A percentile compares a stretch with the other conserved stretches of the same genome.
phyloP scores from a whole-genome alignment of 2,888 invertebrate genomes.

The Lasioglossum oenotherae region DNA sequence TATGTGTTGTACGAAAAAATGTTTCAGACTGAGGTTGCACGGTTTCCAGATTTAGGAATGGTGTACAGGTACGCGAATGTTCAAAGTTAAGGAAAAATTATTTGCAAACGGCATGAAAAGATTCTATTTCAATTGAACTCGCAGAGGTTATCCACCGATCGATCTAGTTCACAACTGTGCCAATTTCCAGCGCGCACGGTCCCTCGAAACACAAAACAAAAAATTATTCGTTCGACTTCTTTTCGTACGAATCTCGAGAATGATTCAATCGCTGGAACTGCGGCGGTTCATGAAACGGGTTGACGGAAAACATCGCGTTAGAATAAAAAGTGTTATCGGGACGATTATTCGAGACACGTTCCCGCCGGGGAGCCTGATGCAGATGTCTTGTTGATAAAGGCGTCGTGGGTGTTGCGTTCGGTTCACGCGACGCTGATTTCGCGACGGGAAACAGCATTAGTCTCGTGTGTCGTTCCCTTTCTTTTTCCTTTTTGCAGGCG shows the following conservation, averaged over 20 bases:
- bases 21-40: no score
- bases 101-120: neutral
- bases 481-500: constrained; percentile 30
- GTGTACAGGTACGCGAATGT: no score
- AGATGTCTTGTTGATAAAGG: constrained; percentile 30
- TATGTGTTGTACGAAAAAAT: no score
- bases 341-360: neutral
- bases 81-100: no score
- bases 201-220: neutral
- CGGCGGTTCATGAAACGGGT: neutral
- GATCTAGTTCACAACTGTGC: neutral
- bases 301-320: neutral
- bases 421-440: constrained; percentile 34
- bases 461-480: neutral
- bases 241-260: neutral
- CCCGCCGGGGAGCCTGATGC: neutral
- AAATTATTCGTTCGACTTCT: neutral
- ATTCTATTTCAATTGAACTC: neutral
- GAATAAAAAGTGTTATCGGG: neutral
- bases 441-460: neutral
- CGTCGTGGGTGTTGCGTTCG: neutral
- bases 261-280: neutral
- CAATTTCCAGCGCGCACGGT: neutral
- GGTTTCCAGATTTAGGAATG: no score
- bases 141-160: neutral